Evolutionary conservation across 2,797 vertebrate genomes (phyloP), one percentile per base, ranked within the genome.

Genomic region (Rhadinocentrus ornatus): DNA sequence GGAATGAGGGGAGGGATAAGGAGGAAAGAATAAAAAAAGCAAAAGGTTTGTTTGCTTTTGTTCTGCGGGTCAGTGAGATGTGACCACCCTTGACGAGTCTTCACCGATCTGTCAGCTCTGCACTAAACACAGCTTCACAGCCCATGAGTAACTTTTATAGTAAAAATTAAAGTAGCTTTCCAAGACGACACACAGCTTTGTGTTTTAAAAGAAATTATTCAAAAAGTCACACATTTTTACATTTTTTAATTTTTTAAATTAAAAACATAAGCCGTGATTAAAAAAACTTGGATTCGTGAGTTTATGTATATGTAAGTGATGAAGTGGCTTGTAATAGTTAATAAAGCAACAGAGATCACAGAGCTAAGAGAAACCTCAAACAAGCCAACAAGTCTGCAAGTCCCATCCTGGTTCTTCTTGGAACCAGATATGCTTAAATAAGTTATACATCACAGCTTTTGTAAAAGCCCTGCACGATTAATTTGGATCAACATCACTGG

Each of bases 61-160:
- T 39, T 22, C 65, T 37, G 15, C 0, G 29, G 66, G 39, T 80
- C 77, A 41, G 41, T 63, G 62, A 68, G 80, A 55, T 57, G 71
- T 65, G 56, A 71, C 64, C 61, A 2, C 41, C 54, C 73, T 31
- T 69, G 32, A 35, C 66, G 50, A 52, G 57, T 22, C 22, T 64
- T 32, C 71, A 24, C 35, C 18, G 1, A 37, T 71, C 69, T 78
- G 58, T 84, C 78, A 80, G 70, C 78, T 60, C 57, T 10, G 46
- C 2, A 18, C 18, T 26, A 54, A 76, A 70, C 39, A 48, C 71
- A 55, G n/a, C 54, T 15, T 50, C 32, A 35, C 27, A 0, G 41
- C 22, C 18, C 27, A n/a, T 18, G 20, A 22, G 6, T 26, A 54
- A 41, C 16, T 16, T 32, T 56, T 54, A 9, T 4, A 46, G 34